A percentile compares a stretch with the other conserved stretches of the same genome.
phyloP scores from a whole-genome alignment of 2,797 vertebrate species.

The Uromys caudimaculatus region DNA sequence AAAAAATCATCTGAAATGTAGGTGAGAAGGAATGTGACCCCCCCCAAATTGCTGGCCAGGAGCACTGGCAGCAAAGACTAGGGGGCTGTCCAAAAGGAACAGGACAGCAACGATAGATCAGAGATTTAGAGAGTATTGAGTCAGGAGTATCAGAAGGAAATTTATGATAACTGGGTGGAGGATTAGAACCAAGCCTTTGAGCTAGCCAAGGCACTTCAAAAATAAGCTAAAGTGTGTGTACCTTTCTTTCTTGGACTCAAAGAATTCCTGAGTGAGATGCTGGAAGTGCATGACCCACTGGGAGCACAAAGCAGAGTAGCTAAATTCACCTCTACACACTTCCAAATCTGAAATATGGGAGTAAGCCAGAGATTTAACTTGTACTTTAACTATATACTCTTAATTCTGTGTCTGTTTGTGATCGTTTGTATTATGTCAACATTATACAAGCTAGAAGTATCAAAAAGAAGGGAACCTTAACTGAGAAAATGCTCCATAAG shows the following conservation, averaged over 20 bases:
- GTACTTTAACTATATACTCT: neutral
- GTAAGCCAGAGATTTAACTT: neutral
- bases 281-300: neutral
- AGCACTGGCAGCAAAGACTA: neutral
- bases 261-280: neutral
- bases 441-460: neutral
- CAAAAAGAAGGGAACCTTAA: neutral
- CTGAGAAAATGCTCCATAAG: neutral
- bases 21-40: neutral
- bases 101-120: neutral
- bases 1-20: neutral
- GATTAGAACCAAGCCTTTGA: neutral
- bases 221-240: neutral
- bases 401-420: neutral
- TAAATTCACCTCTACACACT: neutral
- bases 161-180: rapidly evolving
- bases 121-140: no score
- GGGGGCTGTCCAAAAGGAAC: neutral
- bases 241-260: neutral
- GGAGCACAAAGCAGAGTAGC: neutral
- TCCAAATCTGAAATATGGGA: neutral
- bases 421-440: neutral
- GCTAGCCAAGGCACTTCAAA: neutral
- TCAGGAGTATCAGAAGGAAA: neutral
- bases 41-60: no score